A percentile compares a stretch with the other conserved stretches of the same genome.
phyloP scores from a whole-genome alignment of 2,888 invertebrate species.

The Octodonta nipae region DNA sequence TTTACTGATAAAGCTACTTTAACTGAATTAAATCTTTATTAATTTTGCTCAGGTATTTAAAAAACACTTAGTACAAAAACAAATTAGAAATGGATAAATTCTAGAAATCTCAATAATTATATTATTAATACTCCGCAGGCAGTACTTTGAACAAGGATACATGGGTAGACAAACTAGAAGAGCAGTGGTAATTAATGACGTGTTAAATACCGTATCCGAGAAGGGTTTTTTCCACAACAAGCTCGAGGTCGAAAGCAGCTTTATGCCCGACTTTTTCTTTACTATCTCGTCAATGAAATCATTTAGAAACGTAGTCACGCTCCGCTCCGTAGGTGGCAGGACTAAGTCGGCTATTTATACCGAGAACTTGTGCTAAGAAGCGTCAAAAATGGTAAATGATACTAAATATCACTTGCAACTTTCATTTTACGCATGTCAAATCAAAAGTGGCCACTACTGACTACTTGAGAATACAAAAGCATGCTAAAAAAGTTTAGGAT shows the following conservation, averaged over 20 bases:
- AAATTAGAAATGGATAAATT: too few species aligned
- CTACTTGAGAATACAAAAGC: slow-evolving; percentile 1
- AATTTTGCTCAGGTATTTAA: too few species aligned
- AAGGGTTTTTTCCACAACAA: too few species aligned
- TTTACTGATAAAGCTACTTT: too few species aligned
- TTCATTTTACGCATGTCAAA: slow-evolving; percentile 17
- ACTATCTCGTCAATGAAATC: slow-evolving; percentile 13
- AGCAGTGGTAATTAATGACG: slow-evolving; percentile 14
- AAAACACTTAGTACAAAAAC: too few species aligned
- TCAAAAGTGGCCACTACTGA: slow-evolving; percentile 5
- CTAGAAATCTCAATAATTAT: too few species aligned
- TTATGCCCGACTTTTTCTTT: slow-evolving; percentile 11
- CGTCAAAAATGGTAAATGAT: slow-evolving; percentile 22
- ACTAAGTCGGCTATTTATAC: slow-evolving; percentile 17
- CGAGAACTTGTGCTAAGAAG: slow-evolving; percentile 18
- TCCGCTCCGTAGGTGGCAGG: slow-evolving; percentile 20
- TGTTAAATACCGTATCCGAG: slow-evolving; percentile 13
- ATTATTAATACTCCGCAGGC: too few species aligned
- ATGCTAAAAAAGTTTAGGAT: slow-evolving; percentile 6
- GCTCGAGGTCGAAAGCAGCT: slow-evolving; percentile 9
- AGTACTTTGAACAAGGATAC: too few species aligned
- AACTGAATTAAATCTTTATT: too few species aligned
- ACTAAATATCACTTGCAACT: slow-evolving; percentile 18
- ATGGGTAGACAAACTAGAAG: too few species aligned
- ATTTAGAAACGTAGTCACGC: slow-evolving; percentile 17